Conservation (phyloP, 2,113 vertebrate species). For the Odontesthes bonariensis region DNA sequence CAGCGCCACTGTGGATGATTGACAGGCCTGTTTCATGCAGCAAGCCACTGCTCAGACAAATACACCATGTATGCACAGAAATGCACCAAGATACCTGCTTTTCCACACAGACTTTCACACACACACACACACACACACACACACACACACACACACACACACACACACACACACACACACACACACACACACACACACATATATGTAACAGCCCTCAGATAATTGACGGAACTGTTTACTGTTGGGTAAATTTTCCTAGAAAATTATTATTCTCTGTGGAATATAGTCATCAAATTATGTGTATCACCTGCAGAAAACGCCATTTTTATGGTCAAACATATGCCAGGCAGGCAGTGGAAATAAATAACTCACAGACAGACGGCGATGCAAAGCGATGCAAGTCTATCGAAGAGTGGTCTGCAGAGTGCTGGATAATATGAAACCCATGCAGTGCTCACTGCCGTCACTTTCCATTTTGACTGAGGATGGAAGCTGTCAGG, state of each 20-base stretch:
- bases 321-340: constrained; percentile 19
- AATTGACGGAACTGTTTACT: constrained; percentile 4
- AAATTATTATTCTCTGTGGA: neutral
- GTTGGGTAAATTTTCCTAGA: neutral
- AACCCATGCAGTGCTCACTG: constrained; percentile 34
- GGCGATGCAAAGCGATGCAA: constrained; percentile 35
- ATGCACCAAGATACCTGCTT: neutral
- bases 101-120: neutral
- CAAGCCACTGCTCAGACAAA: constrained; percentile 76
- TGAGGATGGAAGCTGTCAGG: constrained; percentile 59
- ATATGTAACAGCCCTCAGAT: neutral
- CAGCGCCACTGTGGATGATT: constrained; percentile 88
- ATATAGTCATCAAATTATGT: constrained; percentile 20
- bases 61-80: constrained; percentile 7
- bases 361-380: constrained; percentile 29
- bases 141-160: too few species aligned
- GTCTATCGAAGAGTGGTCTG: constrained; percentile 27
- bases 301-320: constrained; percentile 4
- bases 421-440: constrained; percentile 33
- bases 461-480: constrained; percentile 57
- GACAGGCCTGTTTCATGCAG: constrained; percentile 85
- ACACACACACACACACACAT: neutral
- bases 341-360: constrained; percentile 19
- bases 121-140: neutral
- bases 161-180: neutral